Percentiles rank a stretch among this genome's conserved stretches.
Conservation (phyloP, 2,888 invertebrate species). For the Graphium colonna region DNA sequence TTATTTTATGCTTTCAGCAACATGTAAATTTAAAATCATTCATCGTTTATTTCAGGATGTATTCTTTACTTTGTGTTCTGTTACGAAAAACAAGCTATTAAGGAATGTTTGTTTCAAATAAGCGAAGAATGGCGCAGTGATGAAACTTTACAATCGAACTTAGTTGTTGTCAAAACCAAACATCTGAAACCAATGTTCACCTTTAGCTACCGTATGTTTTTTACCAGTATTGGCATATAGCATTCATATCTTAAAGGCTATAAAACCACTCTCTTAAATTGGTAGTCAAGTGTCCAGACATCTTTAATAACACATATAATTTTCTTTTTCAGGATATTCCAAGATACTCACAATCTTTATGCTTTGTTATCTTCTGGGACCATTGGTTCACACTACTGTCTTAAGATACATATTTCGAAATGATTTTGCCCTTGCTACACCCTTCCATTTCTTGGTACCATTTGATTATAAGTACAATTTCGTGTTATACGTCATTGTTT, state of each 20-base stretch:
- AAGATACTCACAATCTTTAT: background rate
- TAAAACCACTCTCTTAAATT: too few relatives aligned
- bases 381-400: background rate
- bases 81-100: constrained; percentile 1
- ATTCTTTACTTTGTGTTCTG: constrained; percentile 10
- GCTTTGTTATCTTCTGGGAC: background rate
- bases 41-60: constrained; percentile 1
- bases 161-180: constrained; percentile 9
- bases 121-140: constrained; percentile 11
- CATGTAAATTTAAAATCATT: background rate
- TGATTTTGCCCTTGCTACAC: background rate
- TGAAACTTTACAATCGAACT: constrained; percentile 1
- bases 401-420: background rate
- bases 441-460: constrained; percentile 5
- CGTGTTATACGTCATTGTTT: constrained; percentile 2
- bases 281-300: too few relatives aligned
- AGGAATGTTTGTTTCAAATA: constrained; percentile 10
- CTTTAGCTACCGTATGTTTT: constrained; percentile 12
- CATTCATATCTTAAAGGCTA: too few relatives aligned
- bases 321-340: constrained; percentile 1
- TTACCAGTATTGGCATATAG: too few relatives aligned
- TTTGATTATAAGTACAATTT: constrained; percentile 4
- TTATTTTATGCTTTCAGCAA: too few relatives aligned
- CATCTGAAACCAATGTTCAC: constrained; percentile 3
- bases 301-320: background rate